Percentiles rank a stretch among this genome's conserved stretches.
Conservation (phyloP, 2,888 invertebrate genomes). For the Rhopalosiphum nymphaeae region DNA sequence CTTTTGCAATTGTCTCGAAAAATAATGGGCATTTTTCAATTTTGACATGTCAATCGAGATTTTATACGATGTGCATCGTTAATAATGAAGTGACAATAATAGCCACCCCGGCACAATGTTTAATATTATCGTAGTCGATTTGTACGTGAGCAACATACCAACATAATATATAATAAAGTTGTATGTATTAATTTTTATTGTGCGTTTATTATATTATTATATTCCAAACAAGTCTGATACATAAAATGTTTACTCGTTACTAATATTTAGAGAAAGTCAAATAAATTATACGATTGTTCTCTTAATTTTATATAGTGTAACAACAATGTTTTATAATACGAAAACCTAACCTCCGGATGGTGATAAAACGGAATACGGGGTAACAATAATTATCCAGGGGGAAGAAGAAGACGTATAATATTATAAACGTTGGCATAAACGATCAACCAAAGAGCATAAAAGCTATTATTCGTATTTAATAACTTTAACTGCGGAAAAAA, state of each 20-base stretch:
- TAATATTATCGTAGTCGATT: neutral
- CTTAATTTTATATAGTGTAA: neutral
- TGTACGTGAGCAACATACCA: constrained; percentile 18
- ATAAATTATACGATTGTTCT: neutral
- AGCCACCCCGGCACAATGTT: neutral
- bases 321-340: neutral
- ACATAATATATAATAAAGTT: neutral
- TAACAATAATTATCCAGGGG: neutral
- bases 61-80: neutral
- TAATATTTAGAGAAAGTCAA: constrained; percentile 33
- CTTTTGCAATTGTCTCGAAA: neutral
- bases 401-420: neutral
- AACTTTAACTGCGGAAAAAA: neutral
- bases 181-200: constrained; percentile 7
- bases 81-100: neutral
- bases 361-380: neutral
- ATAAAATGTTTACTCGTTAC: neutral
- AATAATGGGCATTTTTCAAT: constrained; percentile 17
- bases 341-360: constrained; percentile 27
- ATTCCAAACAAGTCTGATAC: neutral
- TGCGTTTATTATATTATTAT: neutral
- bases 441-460: neutral
- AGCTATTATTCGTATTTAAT: neutral
- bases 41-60: constrained; percentile 8
- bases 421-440: constrained; percentile 5